Percentiles rank a stretch among this genome's conserved stretches.
These are phyloP conservation scores for Spinus pinus DNA, from an alignment of 2,797 vertebrate species.

Conservation along the genomic window DNA sequence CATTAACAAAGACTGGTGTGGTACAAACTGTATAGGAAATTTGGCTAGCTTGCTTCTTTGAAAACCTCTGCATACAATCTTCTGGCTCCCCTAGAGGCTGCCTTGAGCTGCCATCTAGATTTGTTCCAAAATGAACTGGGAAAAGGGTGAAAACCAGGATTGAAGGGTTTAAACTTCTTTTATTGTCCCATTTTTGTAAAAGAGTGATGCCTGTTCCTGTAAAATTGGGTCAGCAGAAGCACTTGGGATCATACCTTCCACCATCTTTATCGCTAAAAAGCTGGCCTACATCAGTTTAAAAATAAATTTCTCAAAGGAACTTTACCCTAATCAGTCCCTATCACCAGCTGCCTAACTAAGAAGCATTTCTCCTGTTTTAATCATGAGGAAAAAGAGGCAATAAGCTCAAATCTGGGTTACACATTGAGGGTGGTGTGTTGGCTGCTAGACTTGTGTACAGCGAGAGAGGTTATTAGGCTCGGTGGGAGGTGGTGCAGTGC, in stretches of 20 bases:
- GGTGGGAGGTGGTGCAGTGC: background rate
- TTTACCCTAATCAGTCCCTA: background rate
- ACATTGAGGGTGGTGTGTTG: background rate
- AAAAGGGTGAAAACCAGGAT: background rate
- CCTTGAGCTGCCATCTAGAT: background rate
- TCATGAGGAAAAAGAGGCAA: background rate
- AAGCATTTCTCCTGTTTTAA: conserved; percentile 3
- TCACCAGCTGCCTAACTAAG: background rate
- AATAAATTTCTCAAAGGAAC: conserved; percentile 24
- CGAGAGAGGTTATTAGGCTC: background rate
- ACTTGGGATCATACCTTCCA: conserved; percentile 1
- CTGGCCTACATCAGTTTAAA: conserved; percentile 29
- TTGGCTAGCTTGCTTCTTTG: background rate
- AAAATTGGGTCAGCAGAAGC: conserved; percentile 29
- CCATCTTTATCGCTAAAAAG: conserved; percentile 21
- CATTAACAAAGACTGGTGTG: background rate
- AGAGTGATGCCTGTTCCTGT: background rate
- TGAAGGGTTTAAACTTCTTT: background rate
- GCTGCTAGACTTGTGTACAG: background rate
- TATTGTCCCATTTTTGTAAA: background rate
- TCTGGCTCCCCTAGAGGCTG: conserved; percentile 50
- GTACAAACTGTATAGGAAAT: background rate
- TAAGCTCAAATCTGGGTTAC: background rate
- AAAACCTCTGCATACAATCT: conserved; percentile 17
- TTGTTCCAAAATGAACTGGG: background rate